These are phyloP conservation scores for Phrynocephalus forsythii DNA, from an alignment of 2,797 vertebrate genomes.

Conservation along the genomic window DNA sequence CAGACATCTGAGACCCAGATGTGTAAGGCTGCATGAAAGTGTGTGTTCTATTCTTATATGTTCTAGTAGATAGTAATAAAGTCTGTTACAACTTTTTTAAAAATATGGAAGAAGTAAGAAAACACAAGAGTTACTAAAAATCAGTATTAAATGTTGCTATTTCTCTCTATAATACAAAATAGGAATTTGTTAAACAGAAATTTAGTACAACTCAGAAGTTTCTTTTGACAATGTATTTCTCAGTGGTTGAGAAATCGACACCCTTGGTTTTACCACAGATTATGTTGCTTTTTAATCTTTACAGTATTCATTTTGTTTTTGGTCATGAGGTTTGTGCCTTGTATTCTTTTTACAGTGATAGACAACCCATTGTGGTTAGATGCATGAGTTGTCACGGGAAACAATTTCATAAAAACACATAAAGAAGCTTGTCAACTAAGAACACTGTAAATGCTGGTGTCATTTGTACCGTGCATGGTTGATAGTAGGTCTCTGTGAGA, in stretches of 20 bases:
- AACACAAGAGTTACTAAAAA: constrained; percentile 17
- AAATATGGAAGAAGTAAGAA: background rate
- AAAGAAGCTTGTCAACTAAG: background rate
- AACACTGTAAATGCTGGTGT: background rate
- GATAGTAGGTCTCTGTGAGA: background rate
- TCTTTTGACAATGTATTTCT: constrained; percentile 25
- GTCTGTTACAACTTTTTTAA: background rate
- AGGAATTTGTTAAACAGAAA: constrained; percentile 47
- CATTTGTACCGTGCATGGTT: background rate
- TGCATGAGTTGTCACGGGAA: background rate
- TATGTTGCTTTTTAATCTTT: constrained; percentile 38
- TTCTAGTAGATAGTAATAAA: background rate
- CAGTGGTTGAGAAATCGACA: background rate
- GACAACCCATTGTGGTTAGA: background rate
- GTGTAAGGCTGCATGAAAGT: background rate
- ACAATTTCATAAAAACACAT: background rate
- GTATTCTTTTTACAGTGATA: background rate
- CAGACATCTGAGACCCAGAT: background rate
- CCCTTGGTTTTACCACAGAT: background rate
- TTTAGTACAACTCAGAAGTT: constrained; percentile 64
- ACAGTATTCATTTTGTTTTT: constrained; percentile 40
- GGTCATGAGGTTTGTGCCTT: constrained; percentile 25
- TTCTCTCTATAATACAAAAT: constrained; percentile 66
- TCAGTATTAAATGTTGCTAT: constrained; percentile 64
- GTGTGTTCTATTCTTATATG: no score